Base-by-base conservation (phyloP, 2,797 vertebrate genomes). In the Sardinella longiceps region DNA sequence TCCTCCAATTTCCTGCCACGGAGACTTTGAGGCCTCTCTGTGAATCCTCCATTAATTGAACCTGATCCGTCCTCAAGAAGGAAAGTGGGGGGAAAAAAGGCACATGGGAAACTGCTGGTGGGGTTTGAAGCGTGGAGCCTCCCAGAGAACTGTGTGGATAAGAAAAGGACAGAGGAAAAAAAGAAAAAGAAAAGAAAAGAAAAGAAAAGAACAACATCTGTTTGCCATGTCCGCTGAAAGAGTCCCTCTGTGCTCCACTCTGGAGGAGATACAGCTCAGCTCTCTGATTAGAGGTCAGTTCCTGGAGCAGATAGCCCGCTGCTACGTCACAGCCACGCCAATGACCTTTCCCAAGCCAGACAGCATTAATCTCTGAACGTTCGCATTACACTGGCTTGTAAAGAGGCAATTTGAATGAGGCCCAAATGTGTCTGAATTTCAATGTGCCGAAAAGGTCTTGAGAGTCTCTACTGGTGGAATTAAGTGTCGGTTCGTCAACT, bases 1-100 rank as follows among this genome's bases (percentile, higher is more conserved):
- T 89, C 92, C 91, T 92, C 82, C 90, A 87, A 94, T 94, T 94
- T 94, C 93, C 93, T 94, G 92, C 90, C 86, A 87, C 80, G 89
- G 87, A 90, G 86, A 85, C 86, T 85, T 60, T 82, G 82, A 43
- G 60, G 39, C 11, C 23, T 60, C n/a, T 43, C 56, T 28, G 37
- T 63, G 37, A 60, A 60, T 82, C 37, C n/a, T 25, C 43, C 56
- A 63, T 82, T 63, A 66, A 18, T 74, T 74, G 66, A 74, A 74
- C 66, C 66, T 74, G 66, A 74, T 74, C 66, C 30, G 3, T 37
- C 30, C 66, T 15, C 14, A 9, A 66, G 28, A 66, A 66, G 30
- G 33, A 74, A 66, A 10, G 60, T 11, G 6, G 25, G 28, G 60
- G 18, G 18, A 11, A 18, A 28, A 30, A 15, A 11, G n/a, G 58